These are phyloP conservation scores for Gadopsis marmoratus DNA, from an alignment of 2,797 vertebrate species.

Conservation along the genomic window DNA sequence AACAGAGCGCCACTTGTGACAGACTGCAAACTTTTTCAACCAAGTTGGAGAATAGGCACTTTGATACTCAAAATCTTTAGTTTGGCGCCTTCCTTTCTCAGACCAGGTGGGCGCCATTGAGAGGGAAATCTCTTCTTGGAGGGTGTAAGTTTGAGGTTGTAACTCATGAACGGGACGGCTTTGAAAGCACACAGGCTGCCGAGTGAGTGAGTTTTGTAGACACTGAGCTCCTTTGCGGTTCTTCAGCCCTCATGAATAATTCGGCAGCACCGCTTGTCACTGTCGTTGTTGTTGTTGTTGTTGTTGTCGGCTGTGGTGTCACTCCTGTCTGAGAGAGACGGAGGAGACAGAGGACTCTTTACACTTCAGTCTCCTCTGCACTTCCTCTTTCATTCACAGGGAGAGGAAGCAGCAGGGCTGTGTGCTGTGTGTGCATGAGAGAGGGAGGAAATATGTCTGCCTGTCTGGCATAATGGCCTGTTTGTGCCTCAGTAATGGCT, in stretches of 20 bases:
- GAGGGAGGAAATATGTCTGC: conserved; percentile 65
- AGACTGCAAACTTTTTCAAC: conserved; percentile 70
- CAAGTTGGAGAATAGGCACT: conserved; percentile 73
- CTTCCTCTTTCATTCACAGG: conserved; percentile 77
- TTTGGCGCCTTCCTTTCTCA: conserved; percentile 56
- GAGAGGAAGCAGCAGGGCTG: conserved; percentile 66
- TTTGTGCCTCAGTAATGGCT: conserved; percentile 66
- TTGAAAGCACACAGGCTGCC: conserved; percentile 66
- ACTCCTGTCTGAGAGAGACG: conserved; percentile 74
- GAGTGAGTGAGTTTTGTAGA: conserved; percentile 68
- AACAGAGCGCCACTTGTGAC: conserved; percentile 74
- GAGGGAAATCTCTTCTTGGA: conserved; percentile 71
- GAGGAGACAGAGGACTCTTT: conserved; percentile 79
- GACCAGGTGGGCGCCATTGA: conserved; percentile 80
- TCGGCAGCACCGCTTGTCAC: conserved; percentile 67
- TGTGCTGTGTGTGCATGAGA: conserved; percentile 45
- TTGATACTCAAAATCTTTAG: conserved; percentile 60
- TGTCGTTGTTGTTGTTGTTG: conserved; percentile 76
- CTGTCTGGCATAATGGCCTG: conserved; percentile 70
- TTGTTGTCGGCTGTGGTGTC: conserved; percentile 73
- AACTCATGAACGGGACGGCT: conserved; percentile 73
- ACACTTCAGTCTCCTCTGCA: conserved; percentile 73
- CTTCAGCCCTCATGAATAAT: conserved; percentile 80
- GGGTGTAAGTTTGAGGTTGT: conserved; percentile 67
- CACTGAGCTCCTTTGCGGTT: conserved; percentile 79